A percentile compares a stretch with the other conserved stretches of the same genome.
Conservation (phyloP, 2,888 invertebrate species). For the Trichopoda pennipes region DNA sequence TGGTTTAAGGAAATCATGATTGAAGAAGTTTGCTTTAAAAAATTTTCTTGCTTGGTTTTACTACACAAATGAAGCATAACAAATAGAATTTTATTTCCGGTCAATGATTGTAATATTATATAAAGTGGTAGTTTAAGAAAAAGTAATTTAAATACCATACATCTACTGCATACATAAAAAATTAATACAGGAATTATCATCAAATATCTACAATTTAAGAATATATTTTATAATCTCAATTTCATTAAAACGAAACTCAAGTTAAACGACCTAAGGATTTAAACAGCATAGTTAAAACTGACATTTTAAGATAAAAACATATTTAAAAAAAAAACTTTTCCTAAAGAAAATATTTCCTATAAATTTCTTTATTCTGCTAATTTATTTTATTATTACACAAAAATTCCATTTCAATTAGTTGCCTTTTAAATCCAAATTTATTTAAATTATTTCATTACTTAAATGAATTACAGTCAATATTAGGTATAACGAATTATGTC, state of each 20-base stretch:
- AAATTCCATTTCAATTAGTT: conserved; percentile 7
- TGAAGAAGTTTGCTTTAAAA: conserved; percentile 36
- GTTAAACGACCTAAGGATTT: too few species aligned
- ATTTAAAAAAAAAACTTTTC: too few species aligned
- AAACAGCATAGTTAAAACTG: too few species aligned
- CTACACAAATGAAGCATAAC: conserved; percentile 66
- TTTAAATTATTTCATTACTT: too few species aligned
- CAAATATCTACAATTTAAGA: conserved; percentile 18
- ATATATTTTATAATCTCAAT: neutral
- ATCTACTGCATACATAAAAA: conserved; percentile 16
- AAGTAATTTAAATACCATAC: conserved; percentile 62
- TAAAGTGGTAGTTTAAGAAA: conserved; percentile 52
- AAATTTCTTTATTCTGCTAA: neutral
- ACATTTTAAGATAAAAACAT: too few species aligned
- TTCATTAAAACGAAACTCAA: too few species aligned
- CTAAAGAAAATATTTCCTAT: neutral
- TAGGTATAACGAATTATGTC: too few species aligned
- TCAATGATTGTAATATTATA: conserved; percentile 65
- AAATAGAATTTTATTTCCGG: conserved; percentile 67
- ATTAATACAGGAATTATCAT: conserved; percentile 33
- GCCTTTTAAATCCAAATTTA: conserved; percentile 23
- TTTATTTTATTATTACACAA: neutral
- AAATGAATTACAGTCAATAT: too few species aligned
- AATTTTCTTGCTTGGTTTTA: conserved; percentile 41
- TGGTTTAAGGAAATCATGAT: conserved; percentile 64